phyloP scores from a whole-genome alignment of 2,888 invertebrate species.

The Galerucella pusilla region DNA sequence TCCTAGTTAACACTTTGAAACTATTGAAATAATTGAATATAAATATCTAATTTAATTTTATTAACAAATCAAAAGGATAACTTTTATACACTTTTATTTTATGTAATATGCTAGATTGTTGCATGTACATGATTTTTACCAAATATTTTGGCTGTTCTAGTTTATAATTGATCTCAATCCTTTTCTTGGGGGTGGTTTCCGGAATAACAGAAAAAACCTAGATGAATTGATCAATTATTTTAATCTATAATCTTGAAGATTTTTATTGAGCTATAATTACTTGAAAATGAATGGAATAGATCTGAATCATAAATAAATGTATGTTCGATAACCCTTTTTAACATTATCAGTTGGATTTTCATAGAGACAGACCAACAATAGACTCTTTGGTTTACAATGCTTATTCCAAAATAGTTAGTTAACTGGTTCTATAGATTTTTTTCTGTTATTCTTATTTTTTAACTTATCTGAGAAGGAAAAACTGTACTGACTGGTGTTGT shows the following conservation, averaged over 20 bases:
- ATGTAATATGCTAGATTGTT: not conserved
- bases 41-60: too few species aligned
- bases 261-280: not conserved
- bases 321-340: too few species aligned
- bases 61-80: too few species aligned
- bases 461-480: not conserved
- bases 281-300: too few species aligned
- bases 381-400: too few species aligned
- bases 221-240: not conserved
- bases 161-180: conserved; percentile 1
- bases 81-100: not conserved
- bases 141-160: conserved; percentile 5
- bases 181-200: not conserved
- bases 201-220: not conserved
- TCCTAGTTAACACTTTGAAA: too few species aligned
- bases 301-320: too few species aligned
- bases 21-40: too few species aligned
- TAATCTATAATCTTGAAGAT: too few species aligned
- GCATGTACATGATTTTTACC: conserved; percentile 1
- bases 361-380: too few species aligned
- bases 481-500: conserved; percentile 33
- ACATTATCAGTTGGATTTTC: too few species aligned
- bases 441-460: conserved; percentile 9
- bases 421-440: not conserved
- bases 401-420: not conserved